Base-by-base conservation (phyloP, 2,797 vertebrate species). In the Nothura maculosa region DNA sequence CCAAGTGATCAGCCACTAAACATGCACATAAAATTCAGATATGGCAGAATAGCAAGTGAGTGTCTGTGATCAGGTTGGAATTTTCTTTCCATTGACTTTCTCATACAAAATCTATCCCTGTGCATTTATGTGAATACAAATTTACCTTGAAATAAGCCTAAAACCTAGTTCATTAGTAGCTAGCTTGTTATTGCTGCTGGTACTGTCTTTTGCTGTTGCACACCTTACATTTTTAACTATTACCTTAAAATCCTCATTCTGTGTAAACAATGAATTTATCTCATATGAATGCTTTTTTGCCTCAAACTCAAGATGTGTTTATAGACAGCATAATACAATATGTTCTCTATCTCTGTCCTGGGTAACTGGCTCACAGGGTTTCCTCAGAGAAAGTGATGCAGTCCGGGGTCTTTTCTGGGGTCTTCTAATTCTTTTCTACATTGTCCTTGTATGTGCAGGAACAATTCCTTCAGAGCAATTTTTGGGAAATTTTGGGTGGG, bases 1-100 rank as follows among this genome's bases (percentile, higher is more conserved):
- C 77, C 74, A 76, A 96, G 64, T 64, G 82, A 92, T 89, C 74
- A 92, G 60, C 74, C 43, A 84, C 80, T 52, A 86, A 91, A 89
- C 80, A 89, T 15, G 54, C 61, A 86, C 70, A 84, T 90, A 88
- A 93, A 94, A 94, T 90, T 91, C 74, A 66, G 74, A 88, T 87
- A 62, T 70, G 61, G 70, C 70, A 93, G 77, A 93, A 79, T 32
- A 92, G 58, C 0, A 0, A 81, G 36, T 42, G 40, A 75, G 42
- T n/a, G 17, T 60, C 27, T 67, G 48, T 84, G 74, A 85, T 91
- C 43, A 6, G 0, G 79, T 86, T 70, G 61, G 55, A 67, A 90
- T 89, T 89, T 92, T 79, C 77, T 81, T 95, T 88, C 58, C 70
- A 70, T 40, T 81, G 80, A 64, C 45, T 80, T 91, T 81, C 52